Percentiles rank a stretch among this genome's conserved stretches.
These are phyloP conservation scores for Onychomys leucogaster DNA, from an alignment of 2,797 vertebrate species.

Conservation along the genomic window DNA sequence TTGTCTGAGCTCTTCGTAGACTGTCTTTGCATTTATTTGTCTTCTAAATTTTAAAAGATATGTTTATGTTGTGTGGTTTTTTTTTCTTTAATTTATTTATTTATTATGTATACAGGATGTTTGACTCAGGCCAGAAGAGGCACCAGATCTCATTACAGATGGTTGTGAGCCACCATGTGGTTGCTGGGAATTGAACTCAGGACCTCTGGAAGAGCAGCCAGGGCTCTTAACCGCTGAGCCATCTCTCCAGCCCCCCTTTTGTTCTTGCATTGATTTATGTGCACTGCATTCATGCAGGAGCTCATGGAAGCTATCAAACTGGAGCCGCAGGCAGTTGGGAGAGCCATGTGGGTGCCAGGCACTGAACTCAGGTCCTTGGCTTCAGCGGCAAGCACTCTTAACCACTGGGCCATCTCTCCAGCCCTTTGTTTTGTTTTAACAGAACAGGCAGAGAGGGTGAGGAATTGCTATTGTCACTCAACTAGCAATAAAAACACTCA, in stretches of 20 bases:
- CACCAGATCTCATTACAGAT: no score
- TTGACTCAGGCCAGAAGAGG: no score
- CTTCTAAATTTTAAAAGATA: neutral
- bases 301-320: neutral
- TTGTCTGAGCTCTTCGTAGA: neutral
- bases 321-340: neutral
- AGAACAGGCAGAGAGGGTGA: neutral
- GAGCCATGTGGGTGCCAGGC: neutral
- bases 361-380: neutral
- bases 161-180: no score
- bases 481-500: neutral
- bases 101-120: no score
- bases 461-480: neutral
- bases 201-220: no score
- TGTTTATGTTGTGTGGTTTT: neutral
- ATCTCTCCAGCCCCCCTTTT: no score
- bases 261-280: neutral
- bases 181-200: no score
- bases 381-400: neutral
- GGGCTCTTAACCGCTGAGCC: no score
- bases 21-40: neutral
- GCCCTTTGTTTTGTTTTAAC: conserved; percentile 14
- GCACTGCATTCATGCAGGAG: neutral
- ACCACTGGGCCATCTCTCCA: neutral
- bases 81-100: no score